These are phyloP conservation scores for Leuciscus waleckii DNA, from an alignment of 2,797 vertebrate species.

Conservation along the genomic window DNA sequence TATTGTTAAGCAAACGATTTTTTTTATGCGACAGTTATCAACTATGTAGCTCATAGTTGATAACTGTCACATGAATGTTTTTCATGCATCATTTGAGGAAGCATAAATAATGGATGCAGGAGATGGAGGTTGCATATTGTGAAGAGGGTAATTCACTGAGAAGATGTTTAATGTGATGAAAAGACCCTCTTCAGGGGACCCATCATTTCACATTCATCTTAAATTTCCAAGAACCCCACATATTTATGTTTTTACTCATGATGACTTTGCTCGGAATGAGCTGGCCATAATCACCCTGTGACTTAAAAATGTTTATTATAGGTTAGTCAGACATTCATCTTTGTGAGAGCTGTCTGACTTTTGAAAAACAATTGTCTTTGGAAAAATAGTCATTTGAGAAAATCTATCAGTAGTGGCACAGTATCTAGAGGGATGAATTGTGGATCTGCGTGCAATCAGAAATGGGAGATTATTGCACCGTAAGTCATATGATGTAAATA, in stretches of 20 bases:
- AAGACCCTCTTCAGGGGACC: not conserved
- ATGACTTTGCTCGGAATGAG: not conserved
- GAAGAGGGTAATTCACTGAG: not conserved
- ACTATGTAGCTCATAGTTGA: not conserved
- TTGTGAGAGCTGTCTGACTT: not conserved
- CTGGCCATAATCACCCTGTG: not conserved
- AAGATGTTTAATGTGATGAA: not conserved
- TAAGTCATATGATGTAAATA: conserved; percentile 16
- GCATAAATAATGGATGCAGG: conserved; percentile 12
- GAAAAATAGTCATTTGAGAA: not conserved
- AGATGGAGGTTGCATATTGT: conserved; percentile 4
- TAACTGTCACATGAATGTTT: not conserved
- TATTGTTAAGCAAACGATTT: not conserved
- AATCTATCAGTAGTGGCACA: not conserved
- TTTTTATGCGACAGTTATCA: not conserved
- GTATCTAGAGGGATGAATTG: not conserved
- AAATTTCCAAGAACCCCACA: not conserved
- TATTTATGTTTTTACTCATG: not conserved
- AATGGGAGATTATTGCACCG: not conserved
- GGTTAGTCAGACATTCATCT: conserved; percentile 7
- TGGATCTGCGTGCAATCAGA: not conserved
- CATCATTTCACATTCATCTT: conserved; percentile 8
- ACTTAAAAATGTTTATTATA: not conserved
- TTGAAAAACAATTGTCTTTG: not conserved
- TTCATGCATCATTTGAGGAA: conserved; percentile 1